Percentiles rank a stretch among this genome's conserved stretches.
Evolutionary conservation across 2,888 invertebrate species (phyloP).

Genomic region (Ganaspis brasiliensis): DNA sequence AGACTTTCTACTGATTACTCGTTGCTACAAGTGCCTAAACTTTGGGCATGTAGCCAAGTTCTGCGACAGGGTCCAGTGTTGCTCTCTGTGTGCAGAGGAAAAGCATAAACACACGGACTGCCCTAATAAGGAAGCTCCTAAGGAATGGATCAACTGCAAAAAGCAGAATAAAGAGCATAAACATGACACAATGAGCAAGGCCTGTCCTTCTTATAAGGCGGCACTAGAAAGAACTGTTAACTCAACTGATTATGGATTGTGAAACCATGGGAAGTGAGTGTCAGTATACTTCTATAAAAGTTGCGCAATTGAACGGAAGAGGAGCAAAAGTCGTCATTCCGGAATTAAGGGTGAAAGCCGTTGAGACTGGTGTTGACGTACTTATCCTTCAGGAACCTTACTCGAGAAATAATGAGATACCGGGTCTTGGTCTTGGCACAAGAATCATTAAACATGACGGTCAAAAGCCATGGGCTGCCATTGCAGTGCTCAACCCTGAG

Average conservation of each 20-base stretch:
- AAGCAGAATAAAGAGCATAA: background rate
- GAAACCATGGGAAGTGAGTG: background rate
- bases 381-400: conserved; percentile 45
- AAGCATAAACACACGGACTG: conserved; percentile 38
- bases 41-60: conserved; percentile 46
- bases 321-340: conserved; percentile 18
- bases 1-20: conserved; percentile 41
- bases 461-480: background rate
- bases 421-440: background rate
- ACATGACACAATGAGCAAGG: conserved; percentile 26
- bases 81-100: conserved; percentile 22
- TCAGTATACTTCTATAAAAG: background rate
- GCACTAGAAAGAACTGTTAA: background rate
- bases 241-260: conserved; percentile 41
- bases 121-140: background rate
- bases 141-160: background rate
- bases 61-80: conserved; percentile 42
- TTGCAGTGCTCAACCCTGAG: background rate
- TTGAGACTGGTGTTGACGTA: background rate
- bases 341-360: background rate
- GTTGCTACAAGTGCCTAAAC: conserved; percentile 52
- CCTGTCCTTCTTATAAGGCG: conserved; percentile 40
- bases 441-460: background rate
- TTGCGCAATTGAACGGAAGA: conserved; percentile 42
- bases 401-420: background rate